Conservation (phyloP, 2,888 invertebrate species). For the Gasteruption jaculator region DNA sequence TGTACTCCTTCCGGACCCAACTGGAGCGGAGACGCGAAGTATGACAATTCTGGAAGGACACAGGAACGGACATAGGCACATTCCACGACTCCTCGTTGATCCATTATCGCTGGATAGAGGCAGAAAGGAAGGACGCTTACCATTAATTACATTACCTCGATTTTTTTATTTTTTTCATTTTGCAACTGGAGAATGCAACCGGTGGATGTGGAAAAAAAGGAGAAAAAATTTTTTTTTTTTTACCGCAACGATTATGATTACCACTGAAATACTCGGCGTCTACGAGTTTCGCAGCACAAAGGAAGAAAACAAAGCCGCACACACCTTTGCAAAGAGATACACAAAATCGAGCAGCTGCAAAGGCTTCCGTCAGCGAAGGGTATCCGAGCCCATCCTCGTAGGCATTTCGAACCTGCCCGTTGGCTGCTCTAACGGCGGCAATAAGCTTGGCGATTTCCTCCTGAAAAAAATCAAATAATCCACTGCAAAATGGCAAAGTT, state of each 20-base stretch:
- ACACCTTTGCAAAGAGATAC: slow-evolving; percentile 56
- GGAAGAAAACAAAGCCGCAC: background rate
- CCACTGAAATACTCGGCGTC: background rate
- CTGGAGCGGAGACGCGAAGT: slow-evolving; percentile 36
- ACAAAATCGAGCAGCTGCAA: slow-evolving; percentile 61
- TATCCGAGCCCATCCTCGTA: slow-evolving; percentile 58
- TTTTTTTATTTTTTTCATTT: no score
- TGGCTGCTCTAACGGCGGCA: slow-evolving; percentile 54
- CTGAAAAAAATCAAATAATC: slow-evolving; percentile 45
- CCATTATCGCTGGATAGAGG: slow-evolving; percentile 29
- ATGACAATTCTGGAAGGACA: slow-evolving; percentile 36
- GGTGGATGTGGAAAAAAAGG: no score
- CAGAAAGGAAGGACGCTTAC: no score
- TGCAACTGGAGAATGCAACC: no score
- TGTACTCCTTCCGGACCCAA: slow-evolving; percentile 41
- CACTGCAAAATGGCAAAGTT: background rate
- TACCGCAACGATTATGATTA: slow-evolving; percentile 20
- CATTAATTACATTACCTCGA: no score
- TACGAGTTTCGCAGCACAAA: background rate
- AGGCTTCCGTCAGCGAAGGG: slow-evolving; percentile 62
- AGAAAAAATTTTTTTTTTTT: slow-evolving; percentile 10
- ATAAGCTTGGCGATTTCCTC: slow-evolving; percentile 44
- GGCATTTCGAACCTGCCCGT: slow-evolving; percentile 59
- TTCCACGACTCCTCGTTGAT: slow-evolving; percentile 33
- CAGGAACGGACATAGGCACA: slow-evolving; percentile 39